Evolutionary conservation across 2,797 vertebrate genomes (phyloP), one percentile per base, ranked within the genome.

Genomic region (Notoglanidium macrostoma): DNA sequence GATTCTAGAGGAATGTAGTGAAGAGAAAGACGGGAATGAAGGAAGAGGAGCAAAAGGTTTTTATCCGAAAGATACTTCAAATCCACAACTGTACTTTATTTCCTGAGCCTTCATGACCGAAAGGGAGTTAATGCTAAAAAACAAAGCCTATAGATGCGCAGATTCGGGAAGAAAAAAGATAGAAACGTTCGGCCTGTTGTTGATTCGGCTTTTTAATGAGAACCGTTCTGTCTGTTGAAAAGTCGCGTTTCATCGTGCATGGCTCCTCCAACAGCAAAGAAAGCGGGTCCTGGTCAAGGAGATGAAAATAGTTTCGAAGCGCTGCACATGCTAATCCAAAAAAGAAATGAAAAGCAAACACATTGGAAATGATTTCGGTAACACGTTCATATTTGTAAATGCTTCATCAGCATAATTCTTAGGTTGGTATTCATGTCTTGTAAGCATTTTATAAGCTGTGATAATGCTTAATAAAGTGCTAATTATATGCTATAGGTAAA

Each of bases 141-240:
- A 46, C 21, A 46, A 74, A n/a, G 23, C 21, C 21, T 6, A 26
- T 2, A 74, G 72, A 74, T 74, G 23, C 49, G 29, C 51, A 32
- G 54, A 59, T 79, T 57, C 11, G 54, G 2, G 54, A 55, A 15
- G 4, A 55, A 55, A 55, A 55, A 55, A 55, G 46, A 10, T 55
- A 55, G 54, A 46, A 76, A 85, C 26, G 21, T 73, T 23, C 40
- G 67, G 72, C 21, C 87, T 87, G 76, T 65, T 87, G 83, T 74
- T 85, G 54, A 87, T 88, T 88, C 65, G 6, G 46, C 17, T 32
- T 72, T 65, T 57, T 89, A 88, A 86, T 86, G 88, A 88, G 84
- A 89, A 88, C 68, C 82, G 59, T 59, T 81, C 81, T 57, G 74
- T 49, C 77, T 77, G 74, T 9, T 74, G 23, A 77, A 73, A 73